Conservation (phyloP, 1,140 invertebrate genomes). For the Rhizoglyphus robini region DNA sequence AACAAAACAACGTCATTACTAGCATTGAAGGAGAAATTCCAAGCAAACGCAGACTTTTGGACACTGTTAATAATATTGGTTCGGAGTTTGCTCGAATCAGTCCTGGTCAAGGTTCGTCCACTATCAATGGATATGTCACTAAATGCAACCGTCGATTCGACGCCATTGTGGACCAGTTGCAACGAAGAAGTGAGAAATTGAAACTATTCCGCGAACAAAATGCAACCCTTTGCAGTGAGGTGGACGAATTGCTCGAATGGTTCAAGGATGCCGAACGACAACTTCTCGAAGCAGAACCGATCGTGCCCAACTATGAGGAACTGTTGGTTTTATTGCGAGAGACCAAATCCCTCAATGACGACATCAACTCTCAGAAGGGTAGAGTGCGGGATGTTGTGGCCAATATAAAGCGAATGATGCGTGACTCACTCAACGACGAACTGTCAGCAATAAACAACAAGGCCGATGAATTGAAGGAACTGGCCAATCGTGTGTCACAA, state of each 20-base stretch:
- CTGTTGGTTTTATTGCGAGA: constrained; percentile 82
- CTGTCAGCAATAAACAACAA: constrained; percentile 67
- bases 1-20: constrained; percentile 31
- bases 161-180: constrained; percentile 82
- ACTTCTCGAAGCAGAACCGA: constrained; percentile 68
- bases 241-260: constrained; percentile 91
- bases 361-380: constrained; percentile 80
- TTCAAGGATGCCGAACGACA: constrained; percentile 77
- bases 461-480: constrained; percentile 76
- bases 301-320: constrained; percentile 71
- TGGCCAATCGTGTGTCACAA: constrained; percentile 72
- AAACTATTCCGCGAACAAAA: constrained; percentile 68
- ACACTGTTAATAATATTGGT: constrained; percentile 74
- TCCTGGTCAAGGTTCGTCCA: constrained; percentile 72
- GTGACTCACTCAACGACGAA: constrained; percentile 82
- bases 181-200: constrained; percentile 76
- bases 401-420: constrained; percentile 77
- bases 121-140: constrained; percentile 77
- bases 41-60: constrained; percentile 69
- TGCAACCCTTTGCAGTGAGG: constrained; percentile 60
- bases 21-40: constrained; percentile 60
- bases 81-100: constrained; percentile 80
- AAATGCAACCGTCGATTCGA: constrained; percentile 85
- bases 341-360: constrained; percentile 83
- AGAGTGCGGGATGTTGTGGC: constrained; percentile 77